A percentile compares a stretch with the other conserved stretches of the same genome.
These are phyloP conservation scores for Otolemur garnettii DNA, from an alignment of 2,113 vertebrate genomes.

Conservation along the genomic window DNA sequence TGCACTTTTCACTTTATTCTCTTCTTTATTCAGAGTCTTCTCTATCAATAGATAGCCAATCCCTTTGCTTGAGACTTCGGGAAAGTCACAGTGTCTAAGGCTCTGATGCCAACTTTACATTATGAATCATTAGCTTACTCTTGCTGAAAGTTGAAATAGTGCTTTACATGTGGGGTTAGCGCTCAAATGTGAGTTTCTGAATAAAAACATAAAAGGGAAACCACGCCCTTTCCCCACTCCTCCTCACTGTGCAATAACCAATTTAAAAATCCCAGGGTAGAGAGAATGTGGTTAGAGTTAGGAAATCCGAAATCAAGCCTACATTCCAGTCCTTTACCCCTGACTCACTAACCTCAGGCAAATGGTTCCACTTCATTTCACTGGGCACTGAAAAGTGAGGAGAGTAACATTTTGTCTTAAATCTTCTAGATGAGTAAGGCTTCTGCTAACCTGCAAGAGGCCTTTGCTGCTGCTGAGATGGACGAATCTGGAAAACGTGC, in stretches of 20 bases:
- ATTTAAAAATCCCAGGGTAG: background rate
- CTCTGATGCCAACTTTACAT: background rate
- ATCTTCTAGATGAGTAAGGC: background rate
- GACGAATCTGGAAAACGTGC: background rate
- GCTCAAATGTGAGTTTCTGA: constrained; percentile 29
- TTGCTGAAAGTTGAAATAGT: background rate
- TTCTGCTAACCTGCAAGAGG: background rate
- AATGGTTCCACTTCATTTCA: constrained; percentile 15
- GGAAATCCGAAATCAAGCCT: constrained; percentile 27
- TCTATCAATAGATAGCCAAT: background rate
- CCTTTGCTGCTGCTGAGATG: background rate
- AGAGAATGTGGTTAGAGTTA: constrained; percentile 35
- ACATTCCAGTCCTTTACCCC: constrained; percentile 10
- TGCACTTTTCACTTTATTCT: background rate
- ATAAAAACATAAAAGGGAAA: constrained; percentile 49
- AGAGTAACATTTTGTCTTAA: constrained; percentile 20
- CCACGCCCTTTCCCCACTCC: background rate
- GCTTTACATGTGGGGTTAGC: background rate
- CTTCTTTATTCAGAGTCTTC: background rate
- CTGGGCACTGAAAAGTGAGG: constrained; percentile 30
- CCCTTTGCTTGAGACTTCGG: background rate
- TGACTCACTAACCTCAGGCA: constrained; percentile 23
- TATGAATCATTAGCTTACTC: constrained; percentile 4
- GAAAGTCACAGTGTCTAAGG: background rate
- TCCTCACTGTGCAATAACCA: background rate